phyloP scores from a whole-genome alignment of 30 jellyfish, hydroid and myxozoan genomes.

The Hydractinia symbiolongicarpus region DNA sequence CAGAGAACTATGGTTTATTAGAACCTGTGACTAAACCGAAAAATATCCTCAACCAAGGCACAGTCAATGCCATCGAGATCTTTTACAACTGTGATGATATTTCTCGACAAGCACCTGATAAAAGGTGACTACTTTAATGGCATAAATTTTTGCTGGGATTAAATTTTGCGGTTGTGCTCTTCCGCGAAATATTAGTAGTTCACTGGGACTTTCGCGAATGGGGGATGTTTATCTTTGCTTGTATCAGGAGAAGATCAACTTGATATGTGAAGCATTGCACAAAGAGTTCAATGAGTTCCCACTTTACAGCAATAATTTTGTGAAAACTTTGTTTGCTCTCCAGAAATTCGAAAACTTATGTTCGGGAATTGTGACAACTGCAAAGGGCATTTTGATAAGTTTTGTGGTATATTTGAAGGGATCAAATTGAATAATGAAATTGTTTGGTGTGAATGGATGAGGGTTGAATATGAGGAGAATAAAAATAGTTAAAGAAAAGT shows the following conservation, averaged over 20 bases:
- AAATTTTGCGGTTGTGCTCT: no score
- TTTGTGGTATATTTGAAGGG: constrained; percentile 30
- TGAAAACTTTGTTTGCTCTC: constrained; percentile 41
- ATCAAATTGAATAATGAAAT: constrained; percentile 34
- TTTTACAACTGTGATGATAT: not conserved
- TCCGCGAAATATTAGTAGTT: no score
- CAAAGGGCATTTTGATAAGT: constrained; percentile 24
- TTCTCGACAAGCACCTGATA: no score
- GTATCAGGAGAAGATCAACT: constrained; percentile 39
- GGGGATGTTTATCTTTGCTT: constrained; percentile 41
- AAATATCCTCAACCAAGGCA: not conserved
- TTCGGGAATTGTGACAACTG: constrained; percentile 36
- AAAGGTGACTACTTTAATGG: no score
- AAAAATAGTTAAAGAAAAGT: constrained; percentile 18
- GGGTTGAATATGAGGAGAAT: not conserved
- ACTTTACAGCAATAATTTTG: constrained; percentile 43
- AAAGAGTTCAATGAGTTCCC: constrained; percentile 51
- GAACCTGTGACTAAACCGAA: not conserved
- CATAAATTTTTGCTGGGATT: no score
- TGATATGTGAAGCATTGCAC: constrained; percentile 44
- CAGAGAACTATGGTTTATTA: constrained; percentile 10
- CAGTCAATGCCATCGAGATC: not conserved
- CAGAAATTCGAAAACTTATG: constrained; percentile 40
- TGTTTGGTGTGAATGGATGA: constrained; percentile 32
- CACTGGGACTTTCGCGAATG: no score